Evolutionary conservation across 1,140 invertebrate species (phyloP).

Genomic region (Bombus balteatus): DNA sequence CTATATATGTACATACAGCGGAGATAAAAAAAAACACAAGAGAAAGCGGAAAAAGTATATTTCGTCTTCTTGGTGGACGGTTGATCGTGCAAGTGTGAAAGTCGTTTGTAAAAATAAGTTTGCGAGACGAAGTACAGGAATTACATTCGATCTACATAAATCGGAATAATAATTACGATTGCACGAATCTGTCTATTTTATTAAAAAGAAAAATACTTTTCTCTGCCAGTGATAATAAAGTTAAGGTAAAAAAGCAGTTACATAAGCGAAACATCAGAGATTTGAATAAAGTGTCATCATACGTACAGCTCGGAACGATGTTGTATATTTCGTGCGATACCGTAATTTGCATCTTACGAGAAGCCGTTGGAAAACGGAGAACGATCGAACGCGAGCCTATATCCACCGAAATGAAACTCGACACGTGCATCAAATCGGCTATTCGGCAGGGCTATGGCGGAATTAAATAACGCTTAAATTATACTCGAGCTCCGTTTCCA

Average conservation of each 20-base stretch:
- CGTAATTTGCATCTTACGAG: conserved; percentile 27
- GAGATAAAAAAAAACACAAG: background rate
- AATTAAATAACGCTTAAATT: conserved; percentile 23
- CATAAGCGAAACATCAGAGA: background rate
- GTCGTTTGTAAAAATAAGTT: no score
- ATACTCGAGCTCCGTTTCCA: background rate
- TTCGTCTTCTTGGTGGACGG: no score
- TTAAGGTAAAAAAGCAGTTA: no score
- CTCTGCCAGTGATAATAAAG: no score
- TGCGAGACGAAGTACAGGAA: no score
- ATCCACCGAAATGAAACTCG: conserved; percentile 15
- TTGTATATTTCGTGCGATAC: background rate
- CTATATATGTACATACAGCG: background rate
- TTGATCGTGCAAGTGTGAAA: no score
- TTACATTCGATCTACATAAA: no score
- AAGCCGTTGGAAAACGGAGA: background rate
- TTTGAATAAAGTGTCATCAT: background rate
- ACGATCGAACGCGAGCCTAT: conserved; percentile 14
- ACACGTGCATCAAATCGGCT: conserved; percentile 31
- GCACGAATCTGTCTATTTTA: background rate
- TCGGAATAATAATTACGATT: background rate
- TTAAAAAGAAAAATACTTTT: background rate
- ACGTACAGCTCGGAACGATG: background rate
- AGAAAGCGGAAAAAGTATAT: no score
- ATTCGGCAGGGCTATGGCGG: background rate